phyloP scores from a whole-genome alignment of 2,797 vertebrate species.

The Euthynnus affinis region DNA sequence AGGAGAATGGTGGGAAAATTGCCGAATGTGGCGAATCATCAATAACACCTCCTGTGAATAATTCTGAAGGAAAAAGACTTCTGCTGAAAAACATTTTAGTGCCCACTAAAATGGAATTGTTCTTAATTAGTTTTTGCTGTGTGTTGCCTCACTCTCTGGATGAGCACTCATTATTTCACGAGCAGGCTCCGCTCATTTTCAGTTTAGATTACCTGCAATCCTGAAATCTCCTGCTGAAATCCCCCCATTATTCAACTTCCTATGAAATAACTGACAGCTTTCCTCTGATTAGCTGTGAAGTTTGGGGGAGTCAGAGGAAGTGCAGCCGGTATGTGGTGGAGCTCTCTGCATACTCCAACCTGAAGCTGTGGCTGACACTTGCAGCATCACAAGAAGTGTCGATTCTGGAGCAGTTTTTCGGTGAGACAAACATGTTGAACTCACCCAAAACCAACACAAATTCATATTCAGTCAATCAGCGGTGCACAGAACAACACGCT shows the following conservation, averaged over 20 bases:
- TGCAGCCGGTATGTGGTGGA: constrained; percentile 37
- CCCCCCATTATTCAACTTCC: constrained; percentile 41
- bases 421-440: constrained; percentile 47
- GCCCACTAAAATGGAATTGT: constrained; percentile 76
- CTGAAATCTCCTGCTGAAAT: constrained; percentile 51
- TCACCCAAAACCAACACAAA: constrained; percentile 45
- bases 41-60: constrained; percentile 85
- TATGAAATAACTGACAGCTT: constrained; percentile 70
- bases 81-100: constrained; percentile 72
- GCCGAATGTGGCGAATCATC: constrained; percentile 86
- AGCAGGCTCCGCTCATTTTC: constrained; percentile 35
- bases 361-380: constrained; percentile 46
- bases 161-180: constrained; percentile 69
- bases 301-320: constrained; percentile 43
- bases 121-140: constrained; percentile 78
- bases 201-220: constrained; percentile 58
- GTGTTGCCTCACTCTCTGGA: constrained; percentile 67
- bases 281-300: constrained; percentile 70
- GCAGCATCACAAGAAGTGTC: constrained; percentile 51
- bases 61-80: constrained; percentile 79
- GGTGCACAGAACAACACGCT: constrained; percentile 43
- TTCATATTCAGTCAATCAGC: constrained; percentile 70
- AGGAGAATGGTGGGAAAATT: constrained; percentile 85
- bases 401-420: constrained; percentile 37
- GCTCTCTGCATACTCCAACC: constrained; percentile 36